Percentiles rank a stretch among this genome's conserved stretches.
Evolutionary conservation across 2,888 invertebrate species (phyloP).

Genomic region (Orthosia cruda): DNA sequence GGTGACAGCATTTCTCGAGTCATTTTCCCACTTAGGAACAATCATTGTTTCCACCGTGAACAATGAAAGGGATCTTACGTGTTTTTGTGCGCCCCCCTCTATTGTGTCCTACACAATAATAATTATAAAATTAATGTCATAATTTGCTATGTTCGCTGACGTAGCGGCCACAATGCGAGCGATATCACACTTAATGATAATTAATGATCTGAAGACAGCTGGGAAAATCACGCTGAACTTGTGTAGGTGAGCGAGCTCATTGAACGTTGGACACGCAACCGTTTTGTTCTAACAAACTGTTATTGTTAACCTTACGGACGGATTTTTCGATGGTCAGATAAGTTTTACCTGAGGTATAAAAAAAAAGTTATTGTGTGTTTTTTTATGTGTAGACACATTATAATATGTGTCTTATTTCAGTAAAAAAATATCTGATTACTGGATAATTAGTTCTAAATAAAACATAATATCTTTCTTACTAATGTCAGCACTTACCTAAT

Average conservation of each 20-base stretch:
- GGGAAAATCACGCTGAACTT: slow-evolving; percentile 79
- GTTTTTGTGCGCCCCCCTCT: slow-evolving; percentile 80
- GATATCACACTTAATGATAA: slow-evolving; percentile 85
- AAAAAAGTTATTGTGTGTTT: too few species aligned
- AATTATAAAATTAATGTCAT: slow-evolving; percentile 88
- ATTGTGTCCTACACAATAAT: slow-evolving; percentile 84
- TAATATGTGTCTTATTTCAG: too few species aligned
- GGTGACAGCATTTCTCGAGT: slow-evolving; percentile 74
- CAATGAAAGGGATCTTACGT: slow-evolving; percentile 81
- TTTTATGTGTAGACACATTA: too few species aligned
- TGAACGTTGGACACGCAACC: slow-evolving; percentile 24
- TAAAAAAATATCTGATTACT: too few species aligned
- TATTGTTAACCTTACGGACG: background rate
- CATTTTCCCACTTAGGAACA: slow-evolving; percentile 78
- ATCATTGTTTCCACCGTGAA: slow-evolving; percentile 82
- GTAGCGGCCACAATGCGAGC: slow-evolving; percentile 77
- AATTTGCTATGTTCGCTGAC: slow-evolving; percentile 82
- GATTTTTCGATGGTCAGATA: too few species aligned
- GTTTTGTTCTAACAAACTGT: slow-evolving; percentile 1
- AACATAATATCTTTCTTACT: background rate
- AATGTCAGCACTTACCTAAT: background rate
- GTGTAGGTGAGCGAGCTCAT: slow-evolving; percentile 42
- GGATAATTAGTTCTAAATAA: background rate
- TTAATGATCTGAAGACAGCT: slow-evolving; percentile 82
- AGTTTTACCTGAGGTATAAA: too few species aligned